A percentile compares a stretch with the other conserved stretches of the same genome.
These are phyloP conservation scores for Recurvirostra avosetta DNA, from an alignment of 2,113 vertebrate species.

Conservation along the genomic window DNA sequence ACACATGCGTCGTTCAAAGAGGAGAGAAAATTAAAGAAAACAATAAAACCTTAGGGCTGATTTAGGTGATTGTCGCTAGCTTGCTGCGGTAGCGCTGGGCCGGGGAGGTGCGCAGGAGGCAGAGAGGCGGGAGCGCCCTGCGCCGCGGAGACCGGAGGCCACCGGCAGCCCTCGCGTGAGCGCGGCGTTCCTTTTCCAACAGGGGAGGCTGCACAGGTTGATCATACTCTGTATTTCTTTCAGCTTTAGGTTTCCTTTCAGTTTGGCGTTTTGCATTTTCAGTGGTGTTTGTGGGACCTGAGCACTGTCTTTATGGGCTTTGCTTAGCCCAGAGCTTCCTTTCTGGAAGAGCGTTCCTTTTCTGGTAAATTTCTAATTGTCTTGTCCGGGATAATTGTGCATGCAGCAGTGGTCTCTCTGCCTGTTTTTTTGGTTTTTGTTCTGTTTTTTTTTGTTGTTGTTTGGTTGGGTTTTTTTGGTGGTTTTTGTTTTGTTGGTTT, in stretches of 20 bases:
- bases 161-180: background rate
- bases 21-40: background rate
- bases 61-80: background rate
- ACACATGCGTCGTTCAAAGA: background rate
- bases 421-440: background rate
- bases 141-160: too few relatives aligned
- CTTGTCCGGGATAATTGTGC: background rate
- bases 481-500: background rate
- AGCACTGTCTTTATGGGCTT: background rate
- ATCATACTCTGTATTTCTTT: background rate
- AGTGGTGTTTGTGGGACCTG: background rate
- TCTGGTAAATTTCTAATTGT: background rate
- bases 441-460: background rate
- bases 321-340: background rate
- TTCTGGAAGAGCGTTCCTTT: background rate
- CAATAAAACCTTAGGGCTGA: background rate
- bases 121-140: too few relatives aligned
- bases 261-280: background rate
- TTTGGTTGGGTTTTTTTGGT: background rate
- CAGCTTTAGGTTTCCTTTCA: background rate
- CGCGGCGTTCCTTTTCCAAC: background rate
- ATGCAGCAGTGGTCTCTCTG: background rate
- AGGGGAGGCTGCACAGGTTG: background rate
- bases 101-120: too few relatives aligned
- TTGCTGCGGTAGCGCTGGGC: background rate